A percentile compares a stretch with the other conserved stretches of the same genome.
Conservation (phyloP, 2,888 invertebrate genomes). For the Eilema griseolum region DNA sequence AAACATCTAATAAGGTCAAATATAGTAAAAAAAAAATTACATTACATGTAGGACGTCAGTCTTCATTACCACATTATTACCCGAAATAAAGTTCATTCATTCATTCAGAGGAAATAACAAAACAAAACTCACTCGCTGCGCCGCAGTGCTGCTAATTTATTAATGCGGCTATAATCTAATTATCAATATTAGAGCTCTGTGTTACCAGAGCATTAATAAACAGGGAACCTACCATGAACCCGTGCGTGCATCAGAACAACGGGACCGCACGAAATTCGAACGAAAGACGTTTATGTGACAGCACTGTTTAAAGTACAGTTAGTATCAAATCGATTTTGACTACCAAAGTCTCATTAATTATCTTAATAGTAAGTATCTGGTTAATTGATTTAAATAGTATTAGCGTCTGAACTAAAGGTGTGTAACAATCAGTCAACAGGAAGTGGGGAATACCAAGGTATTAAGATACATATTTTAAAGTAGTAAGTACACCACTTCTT, state of each 20-base stretch:
- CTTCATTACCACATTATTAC: background rate
- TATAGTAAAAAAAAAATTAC: background rate
- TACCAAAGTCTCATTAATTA: too few species aligned
- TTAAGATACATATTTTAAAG: too few species aligned
- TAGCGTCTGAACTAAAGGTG: too few species aligned
- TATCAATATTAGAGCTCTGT: constrained; percentile 20
- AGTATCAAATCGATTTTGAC: too few species aligned
- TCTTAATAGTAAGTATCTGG: too few species aligned
- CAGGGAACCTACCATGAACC: background rate
- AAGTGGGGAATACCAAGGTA: too few species aligned
- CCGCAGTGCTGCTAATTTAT: constrained; percentile 15
- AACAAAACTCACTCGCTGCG: background rate
- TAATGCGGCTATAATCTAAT: constrained; percentile 18
- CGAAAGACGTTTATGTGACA: background rate
- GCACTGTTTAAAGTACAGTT: too few species aligned
- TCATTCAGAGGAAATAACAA: background rate
- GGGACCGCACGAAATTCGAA: background rate
- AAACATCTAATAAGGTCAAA: too few species aligned
- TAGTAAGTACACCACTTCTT: too few species aligned
- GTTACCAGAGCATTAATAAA: constrained; percentile 9
- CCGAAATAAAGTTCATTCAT: background rate
- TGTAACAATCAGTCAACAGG: too few species aligned
- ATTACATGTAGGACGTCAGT: background rate
- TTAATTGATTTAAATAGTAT: too few species aligned
- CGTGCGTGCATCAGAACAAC: background rate